Evolutionary conservation across 1,140 invertebrate genomes (phyloP).

Genomic region (Chironomus tepperi): DNA sequence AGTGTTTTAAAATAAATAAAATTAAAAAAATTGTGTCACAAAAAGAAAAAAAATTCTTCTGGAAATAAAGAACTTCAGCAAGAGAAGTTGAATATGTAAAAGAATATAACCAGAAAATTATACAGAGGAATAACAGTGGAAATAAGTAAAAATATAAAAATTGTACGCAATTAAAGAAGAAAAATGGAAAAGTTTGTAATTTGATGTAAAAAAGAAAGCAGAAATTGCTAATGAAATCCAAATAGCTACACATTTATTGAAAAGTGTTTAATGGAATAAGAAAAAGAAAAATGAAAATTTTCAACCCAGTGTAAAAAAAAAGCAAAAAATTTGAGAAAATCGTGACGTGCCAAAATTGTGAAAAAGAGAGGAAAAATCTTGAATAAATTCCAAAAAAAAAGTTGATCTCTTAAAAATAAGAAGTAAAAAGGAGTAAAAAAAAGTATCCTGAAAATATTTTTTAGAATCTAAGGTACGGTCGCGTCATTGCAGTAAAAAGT

Average conservation of each 20-base stretch:
- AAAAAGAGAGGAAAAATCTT: neutral
- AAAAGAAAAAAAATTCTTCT: no score
- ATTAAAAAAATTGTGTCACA: neutral
- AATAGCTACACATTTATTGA: neutral
- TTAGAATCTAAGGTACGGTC: slow-evolving; percentile 1
- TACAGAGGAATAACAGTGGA: neutral
- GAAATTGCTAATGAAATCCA: slow-evolving; percentile 4
- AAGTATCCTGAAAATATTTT: neutral
- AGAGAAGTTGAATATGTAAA: no score
- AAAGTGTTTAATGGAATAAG: neutral
- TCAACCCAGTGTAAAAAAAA: neutral
- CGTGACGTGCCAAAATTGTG: slow-evolving; percentile 4
- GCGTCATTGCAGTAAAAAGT: neutral
- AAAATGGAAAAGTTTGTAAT: slow-evolving; percentile 5
- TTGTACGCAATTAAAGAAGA: neutral
- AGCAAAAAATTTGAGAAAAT: neutral
- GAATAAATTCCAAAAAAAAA: slow-evolving; percentile 8
- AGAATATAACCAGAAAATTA: no score
- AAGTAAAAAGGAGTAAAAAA: neutral
- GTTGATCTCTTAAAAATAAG: slow-evolving; percentile 5
- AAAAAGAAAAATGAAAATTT: neutral
- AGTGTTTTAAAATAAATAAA: neutral
- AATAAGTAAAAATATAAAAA: no score
- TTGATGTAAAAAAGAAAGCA: slow-evolving; percentile 11
- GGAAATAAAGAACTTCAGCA: neutral